phyloP scores from a whole-genome alignment of 2,113 vertebrate genomes.

The Salvelinus sp. region DNA sequence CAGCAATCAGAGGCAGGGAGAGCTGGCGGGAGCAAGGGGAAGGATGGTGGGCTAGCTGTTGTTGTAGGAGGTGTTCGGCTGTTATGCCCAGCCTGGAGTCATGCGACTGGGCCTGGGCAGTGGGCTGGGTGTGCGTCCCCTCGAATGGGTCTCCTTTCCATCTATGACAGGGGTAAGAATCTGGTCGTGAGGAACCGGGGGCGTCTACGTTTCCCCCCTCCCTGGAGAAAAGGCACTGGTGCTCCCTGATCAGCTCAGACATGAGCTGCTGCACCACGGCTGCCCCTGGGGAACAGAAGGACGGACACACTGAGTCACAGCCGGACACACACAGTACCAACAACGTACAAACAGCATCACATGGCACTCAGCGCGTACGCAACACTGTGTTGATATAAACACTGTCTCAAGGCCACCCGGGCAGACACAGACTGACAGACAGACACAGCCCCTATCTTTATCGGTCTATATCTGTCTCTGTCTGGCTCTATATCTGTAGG shows the following conservation, averaged over 20 bases:
- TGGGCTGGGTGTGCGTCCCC: conserved; percentile 17
- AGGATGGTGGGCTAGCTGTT: conserved; percentile 31
- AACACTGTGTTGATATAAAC: conserved; percentile 4
- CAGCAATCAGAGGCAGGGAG: conserved; percentile 65
- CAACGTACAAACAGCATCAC: not conserved
- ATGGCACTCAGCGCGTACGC: not conserved
- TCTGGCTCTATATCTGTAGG: not conserved
- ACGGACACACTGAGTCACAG: not conserved
- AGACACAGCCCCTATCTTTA: not conserved
- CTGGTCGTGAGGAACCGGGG: conserved; percentile 32
- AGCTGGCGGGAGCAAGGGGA: conserved; percentile 62
- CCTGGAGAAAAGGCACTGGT: conserved; percentile 67
- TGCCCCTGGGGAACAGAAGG: conserved; percentile 54
- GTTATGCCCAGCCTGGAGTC: conserved; percentile 6
- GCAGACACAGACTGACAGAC: not conserved
- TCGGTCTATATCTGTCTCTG: conserved; percentile 3
- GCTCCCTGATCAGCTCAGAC: conserved; percentile 64
- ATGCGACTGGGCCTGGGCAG: not conserved
- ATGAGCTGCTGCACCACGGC: conserved; percentile 61
- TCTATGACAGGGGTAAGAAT: conserved; percentile 17
- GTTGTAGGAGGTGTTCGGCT: not conserved
- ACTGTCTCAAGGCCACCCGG: not conserved
- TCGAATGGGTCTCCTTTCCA: conserved; percentile 24
- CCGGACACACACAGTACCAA: not conserved
- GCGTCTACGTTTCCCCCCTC: conserved; percentile 15